A percentile compares a stretch with the other conserved stretches of the same genome.
phyloP scores from a whole-genome alignment of 2,888 invertebrate genomes.

The Vanessa cardui region DNA sequence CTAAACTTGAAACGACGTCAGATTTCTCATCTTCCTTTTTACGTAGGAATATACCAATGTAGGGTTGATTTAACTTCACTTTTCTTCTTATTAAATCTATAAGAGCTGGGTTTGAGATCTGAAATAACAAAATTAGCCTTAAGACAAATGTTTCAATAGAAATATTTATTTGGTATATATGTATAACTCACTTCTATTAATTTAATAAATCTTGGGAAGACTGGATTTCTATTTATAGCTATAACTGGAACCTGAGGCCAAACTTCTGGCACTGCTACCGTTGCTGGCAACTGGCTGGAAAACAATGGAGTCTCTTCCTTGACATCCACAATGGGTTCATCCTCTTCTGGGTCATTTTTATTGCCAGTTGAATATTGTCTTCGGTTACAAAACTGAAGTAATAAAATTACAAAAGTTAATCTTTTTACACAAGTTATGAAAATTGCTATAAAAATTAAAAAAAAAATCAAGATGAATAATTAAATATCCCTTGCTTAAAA shows the following conservation, averaged over 20 bases:
- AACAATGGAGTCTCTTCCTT: conserved; percentile 75
- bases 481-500: no score
- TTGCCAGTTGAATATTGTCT: conserved; percentile 65
- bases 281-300: conserved; percentile 88
- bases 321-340: conserved; percentile 54
- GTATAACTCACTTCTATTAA: conserved; percentile 90
- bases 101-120: conserved; percentile 93
- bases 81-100: conserved; percentile 96
- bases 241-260: conserved; percentile 98
- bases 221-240: conserved; percentile 96
- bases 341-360: conserved; percentile 69
- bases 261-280: conserved; percentile 96
- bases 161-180: not conserved
- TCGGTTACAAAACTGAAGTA: conserved; percentile 42
- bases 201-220: conserved; percentile 99
- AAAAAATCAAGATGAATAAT: no score
- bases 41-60: conserved; percentile 98
- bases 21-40: conserved; percentile 94
- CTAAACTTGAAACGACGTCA: conserved; percentile 91
- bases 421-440: not conserved
- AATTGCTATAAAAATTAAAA: no score
- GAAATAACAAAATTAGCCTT: conserved; percentile 47
- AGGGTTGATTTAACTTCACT: conserved; percentile 97
- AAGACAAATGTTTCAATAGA: not conserved
- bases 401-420: not conserved